Evolutionary conservation across 2,113 vertebrate genomes (phyloP).

Genomic region (Coturnix japonica): DNA sequence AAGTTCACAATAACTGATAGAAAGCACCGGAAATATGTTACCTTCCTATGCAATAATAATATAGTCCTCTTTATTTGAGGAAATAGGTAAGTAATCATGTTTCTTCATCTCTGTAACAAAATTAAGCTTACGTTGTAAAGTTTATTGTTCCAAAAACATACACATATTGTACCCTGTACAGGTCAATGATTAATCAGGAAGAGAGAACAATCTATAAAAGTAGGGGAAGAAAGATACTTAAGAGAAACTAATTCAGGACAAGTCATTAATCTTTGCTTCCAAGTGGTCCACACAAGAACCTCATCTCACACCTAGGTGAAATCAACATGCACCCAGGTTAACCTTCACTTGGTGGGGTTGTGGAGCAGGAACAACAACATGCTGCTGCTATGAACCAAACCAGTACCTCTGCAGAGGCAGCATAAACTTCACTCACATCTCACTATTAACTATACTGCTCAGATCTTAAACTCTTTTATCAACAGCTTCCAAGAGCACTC

Average conservation of each 20-base stretch:
- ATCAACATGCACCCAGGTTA: background rate
- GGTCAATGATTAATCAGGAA: background rate
- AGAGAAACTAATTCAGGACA: background rate
- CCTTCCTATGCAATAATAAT: background rate
- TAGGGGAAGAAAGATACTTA: background rate
- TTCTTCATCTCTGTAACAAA: background rate
- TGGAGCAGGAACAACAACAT: background rate
- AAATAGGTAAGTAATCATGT: fast-evolving
- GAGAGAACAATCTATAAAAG: background rate
- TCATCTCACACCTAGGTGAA: background rate
- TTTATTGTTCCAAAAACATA: background rate
- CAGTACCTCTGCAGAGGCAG: background rate
- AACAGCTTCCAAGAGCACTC: background rate
- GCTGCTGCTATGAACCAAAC: background rate
- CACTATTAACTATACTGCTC: background rate
- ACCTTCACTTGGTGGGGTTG: background rate
- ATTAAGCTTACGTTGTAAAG: background rate
- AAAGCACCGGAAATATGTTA: background rate
- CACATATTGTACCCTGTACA: background rate
- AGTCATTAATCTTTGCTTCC: background rate
- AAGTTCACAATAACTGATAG: background rate
- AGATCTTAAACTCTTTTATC: no score
- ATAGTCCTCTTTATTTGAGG: background rate
- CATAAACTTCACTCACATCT: background rate
- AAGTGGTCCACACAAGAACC: background rate